A percentile compares a stretch with the other conserved stretches of the same genome.
These are phyloP conservation scores for Muscicapa adusta DNA, from an alignment of 2,113 vertebrate genomes.

Conservation along the genomic window DNA sequence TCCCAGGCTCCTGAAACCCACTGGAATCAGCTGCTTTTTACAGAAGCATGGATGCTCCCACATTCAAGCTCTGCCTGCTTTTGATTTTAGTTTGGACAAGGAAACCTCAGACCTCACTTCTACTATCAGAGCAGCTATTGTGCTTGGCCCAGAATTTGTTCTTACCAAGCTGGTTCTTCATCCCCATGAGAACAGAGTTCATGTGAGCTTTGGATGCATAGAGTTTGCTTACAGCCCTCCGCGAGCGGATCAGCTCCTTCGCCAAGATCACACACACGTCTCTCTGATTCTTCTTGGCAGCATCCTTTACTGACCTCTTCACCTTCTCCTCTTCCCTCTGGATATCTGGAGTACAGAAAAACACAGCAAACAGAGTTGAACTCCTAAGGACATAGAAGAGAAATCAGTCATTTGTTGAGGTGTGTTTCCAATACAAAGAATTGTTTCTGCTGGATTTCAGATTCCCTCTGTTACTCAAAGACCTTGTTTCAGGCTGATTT, in stretches of 20 bases:
- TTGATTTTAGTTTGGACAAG: background rate
- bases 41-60: background rate
- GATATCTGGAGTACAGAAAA: slow-evolving; percentile 79
- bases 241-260: slow-evolving; percentile 92
- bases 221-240: slow-evolving; percentile 87
- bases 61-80: background rate
- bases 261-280: slow-evolving; percentile 92
- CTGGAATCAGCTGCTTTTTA: background rate
- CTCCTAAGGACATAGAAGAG: background rate
- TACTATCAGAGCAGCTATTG: background rate
- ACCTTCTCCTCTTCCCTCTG: slow-evolving; percentile 97
- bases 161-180: slow-evolving; percentile 98
- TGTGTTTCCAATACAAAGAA: background rate
- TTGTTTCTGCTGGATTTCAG: background rate
- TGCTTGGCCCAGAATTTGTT: background rate
- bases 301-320: slow-evolving; percentile 93
- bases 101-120: background rate
- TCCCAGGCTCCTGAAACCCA: background rate
- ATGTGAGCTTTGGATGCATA: slow-evolving; percentile 96
- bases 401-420: background rate
- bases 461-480: background rate
- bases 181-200: slow-evolving; percentile 95
- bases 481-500: background rate
- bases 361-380: background rate
- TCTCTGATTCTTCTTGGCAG: slow-evolving; percentile 92